Evolutionary conservation across 2,888 invertebrate species (phyloP), one percentile per base, ranked within the genome.

Genomic region (Phasia obesa): DNA sequence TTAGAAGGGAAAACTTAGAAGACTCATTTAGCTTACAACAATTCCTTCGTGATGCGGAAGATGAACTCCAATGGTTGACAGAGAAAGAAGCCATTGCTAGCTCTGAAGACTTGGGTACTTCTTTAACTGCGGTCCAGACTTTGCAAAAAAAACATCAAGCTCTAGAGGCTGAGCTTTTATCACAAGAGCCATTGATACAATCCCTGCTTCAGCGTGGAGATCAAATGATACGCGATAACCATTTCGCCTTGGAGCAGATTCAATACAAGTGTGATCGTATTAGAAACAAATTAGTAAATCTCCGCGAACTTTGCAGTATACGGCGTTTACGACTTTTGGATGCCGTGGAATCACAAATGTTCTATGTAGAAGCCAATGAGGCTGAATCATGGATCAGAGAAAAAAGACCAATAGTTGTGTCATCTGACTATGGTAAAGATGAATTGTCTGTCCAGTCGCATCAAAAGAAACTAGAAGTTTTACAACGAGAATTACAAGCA

Each of bases 81-180:
- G 96, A 97, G 87, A 95, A 96, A 86, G 94, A 95, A 87, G 93
- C 94, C 0, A 89, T 95, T 6, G 96, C 95, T 0, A 93, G 93
- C 2, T 95, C 95, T 0, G 93, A 93, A 27, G 96, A 96, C 88
- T 91, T 96, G 15, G 95, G 95, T 13, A 92, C 88, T 27, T 91
- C 90, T 77, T 91, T 96, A 70, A 93, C 93, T 1, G 95, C 96
- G 15, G 97, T 98, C 0, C 97, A 98, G 88, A 95, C 95, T 75
- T 92, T 98, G 55, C 96, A 97, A 88, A 99, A 99, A 93, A 98
- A 98, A 91, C 98, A 99, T 88, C 95, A 97, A 88, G 95, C 96
- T 0, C 89, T 99, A 42, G 98, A 99, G 90, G 96, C 97, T 0
- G 98, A 99, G 89, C 92, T 98, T 9, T 93, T 95, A 11, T 96